A percentile compares a stretch with the other conserved stretches of the same genome.
Conservation (phyloP, 35 echinoderm and acorn worm genomes). For the Eucidaris tribuloides region DNA sequence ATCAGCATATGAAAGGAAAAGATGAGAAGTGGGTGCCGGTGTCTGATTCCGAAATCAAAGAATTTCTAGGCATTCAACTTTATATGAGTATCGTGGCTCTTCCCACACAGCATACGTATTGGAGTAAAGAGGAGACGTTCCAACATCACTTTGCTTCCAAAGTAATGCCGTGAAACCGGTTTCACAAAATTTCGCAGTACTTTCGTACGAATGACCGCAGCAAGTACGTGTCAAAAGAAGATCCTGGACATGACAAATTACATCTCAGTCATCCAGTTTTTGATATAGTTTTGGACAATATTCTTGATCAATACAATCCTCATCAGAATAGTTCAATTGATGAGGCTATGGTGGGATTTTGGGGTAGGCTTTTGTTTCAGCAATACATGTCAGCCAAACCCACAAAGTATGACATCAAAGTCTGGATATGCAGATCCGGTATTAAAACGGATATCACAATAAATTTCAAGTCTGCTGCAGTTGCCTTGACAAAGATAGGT, state of each 20-base stretch:
- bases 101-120: neutral
- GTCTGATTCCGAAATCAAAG: neutral
- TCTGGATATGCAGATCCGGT: neutral
- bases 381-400: neutral
- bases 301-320: neutral
- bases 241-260: neutral
- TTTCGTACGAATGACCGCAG: neutral
- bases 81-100: neutral
- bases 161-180: neutral
- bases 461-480: neutral
- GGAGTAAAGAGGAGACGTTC: neutral
- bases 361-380: neutral
- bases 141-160: neutral
- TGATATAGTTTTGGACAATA: neutral
- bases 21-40: neutral
- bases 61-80: neutral
- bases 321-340: neutral
- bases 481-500: neutral
- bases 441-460: neutral
- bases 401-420: neutral
- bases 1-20: neutral
- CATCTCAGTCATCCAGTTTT: neutral
- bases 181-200: neutral
- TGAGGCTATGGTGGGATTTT: neutral
- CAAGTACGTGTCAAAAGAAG: neutral